Conservation (phyloP, 2,888 invertebrate genomes). For the Ernsta delagoae region DNA sequence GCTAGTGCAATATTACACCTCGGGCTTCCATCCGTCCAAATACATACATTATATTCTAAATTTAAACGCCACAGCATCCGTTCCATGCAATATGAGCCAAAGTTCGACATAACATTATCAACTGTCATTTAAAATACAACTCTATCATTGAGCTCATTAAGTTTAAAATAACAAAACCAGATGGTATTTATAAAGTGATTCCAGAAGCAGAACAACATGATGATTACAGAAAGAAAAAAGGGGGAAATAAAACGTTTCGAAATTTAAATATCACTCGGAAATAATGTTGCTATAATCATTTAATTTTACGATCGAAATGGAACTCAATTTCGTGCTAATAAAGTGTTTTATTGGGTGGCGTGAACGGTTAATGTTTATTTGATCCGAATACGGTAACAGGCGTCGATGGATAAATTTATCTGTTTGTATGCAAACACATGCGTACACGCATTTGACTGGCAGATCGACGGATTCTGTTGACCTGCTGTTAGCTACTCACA, state of each 20-base stretch:
- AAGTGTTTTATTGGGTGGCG: conserved; percentile 38
- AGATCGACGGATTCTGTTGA: conserved; percentile 47
- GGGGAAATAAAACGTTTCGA: conserved; percentile 56
- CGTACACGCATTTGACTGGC: conserved; percentile 54
- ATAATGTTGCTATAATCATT: conserved; percentile 50
- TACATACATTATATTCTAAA: conserved; percentile 60
- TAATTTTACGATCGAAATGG: conserved; percentile 27
- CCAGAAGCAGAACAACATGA: conserved; percentile 59
- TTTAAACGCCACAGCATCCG: conserved; percentile 62
- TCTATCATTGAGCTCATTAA: conserved; percentile 42
- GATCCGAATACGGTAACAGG: conserved; percentile 46
- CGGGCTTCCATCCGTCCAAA: conserved; percentile 60
- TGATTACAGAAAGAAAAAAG: conserved; percentile 53
- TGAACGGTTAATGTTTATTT: conserved; percentile 47
- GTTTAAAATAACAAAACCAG: conserved; percentile 38
- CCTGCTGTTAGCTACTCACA: conserved; percentile 15
- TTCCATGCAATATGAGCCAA: conserved; percentile 53
- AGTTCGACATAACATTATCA: conserved; percentile 53
- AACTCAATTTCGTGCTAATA: conserved; percentile 37
- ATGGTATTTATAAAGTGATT: conserved; percentile 53
- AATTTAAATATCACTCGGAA: conserved; percentile 63
- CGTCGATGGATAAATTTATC: conserved; percentile 58
- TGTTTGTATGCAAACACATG: conserved; percentile 55
- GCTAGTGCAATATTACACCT: conserved; percentile 64
- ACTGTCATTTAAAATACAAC: conserved; percentile 42